phyloP scores from a whole-genome alignment of 2,113 vertebrate species.

The Lagopus leucura region DNA sequence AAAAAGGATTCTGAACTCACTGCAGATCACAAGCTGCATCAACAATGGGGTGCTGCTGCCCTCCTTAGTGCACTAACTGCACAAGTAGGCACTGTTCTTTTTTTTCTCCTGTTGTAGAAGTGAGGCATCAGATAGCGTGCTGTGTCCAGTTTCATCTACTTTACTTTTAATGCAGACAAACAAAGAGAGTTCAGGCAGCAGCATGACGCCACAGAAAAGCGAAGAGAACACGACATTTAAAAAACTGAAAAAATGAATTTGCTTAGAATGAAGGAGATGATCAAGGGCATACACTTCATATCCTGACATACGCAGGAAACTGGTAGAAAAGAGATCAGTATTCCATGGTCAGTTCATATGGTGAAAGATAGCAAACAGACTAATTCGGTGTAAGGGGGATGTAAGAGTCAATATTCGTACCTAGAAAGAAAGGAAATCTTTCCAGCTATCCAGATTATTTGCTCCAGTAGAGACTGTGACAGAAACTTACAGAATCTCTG shows the following conservation, averaged over 20 bases:
- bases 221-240: background rate
- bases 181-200: background rate
- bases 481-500: background rate
- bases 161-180: background rate
- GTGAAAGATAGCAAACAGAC: background rate
- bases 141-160: background rate
- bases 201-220: background rate
- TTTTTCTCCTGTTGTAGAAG: background rate
- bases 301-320: background rate
- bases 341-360: background rate
- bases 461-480: accelerated
- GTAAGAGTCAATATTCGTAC: background rate
- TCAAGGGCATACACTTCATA: background rate
- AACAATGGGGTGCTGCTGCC: slow-evolving; percentile 25
- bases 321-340: background rate
- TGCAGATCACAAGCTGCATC: background rate
- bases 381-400: background rate
- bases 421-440: background rate
- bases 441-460: background rate
- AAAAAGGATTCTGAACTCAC: background rate
- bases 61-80: slow-evolving; percentile 16
- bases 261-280: background rate
- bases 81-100: background rate
- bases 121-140: background rate
- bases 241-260: background rate